These are phyloP conservation scores for Hepsetus odoe DNA, from an alignment of 2,113 vertebrate species.

Conservation along the genomic window DNA sequence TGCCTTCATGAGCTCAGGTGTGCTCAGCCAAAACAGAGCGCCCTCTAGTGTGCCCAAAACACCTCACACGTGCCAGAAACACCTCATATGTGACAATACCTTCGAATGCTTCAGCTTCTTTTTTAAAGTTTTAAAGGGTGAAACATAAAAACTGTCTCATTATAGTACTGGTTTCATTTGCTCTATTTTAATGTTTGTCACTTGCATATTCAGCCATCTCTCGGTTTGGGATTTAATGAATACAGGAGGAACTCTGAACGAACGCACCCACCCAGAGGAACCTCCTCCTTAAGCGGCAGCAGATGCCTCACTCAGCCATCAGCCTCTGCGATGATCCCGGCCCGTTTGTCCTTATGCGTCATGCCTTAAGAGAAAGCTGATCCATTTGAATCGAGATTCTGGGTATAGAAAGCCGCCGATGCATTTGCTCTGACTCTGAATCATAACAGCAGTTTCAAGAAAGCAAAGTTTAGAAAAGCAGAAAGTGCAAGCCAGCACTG, in stretches of 20 bases:
- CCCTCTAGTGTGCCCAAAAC: too few species aligned
- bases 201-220: not conserved
- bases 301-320: slow-evolving; percentile 1
- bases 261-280: not conserved
- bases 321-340: not conserved
- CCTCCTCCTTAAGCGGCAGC: not conserved
- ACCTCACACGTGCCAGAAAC: too few species aligned
- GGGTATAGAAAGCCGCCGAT: not conserved
- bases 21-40: too few species aligned
- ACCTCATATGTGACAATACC: too few species aligned
- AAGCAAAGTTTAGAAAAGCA: not conserved
- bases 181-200: not conserved
- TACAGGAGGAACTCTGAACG: not conserved
- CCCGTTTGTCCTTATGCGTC: not conserved
- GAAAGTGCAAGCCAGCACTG: not conserved
- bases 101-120: too few species aligned
- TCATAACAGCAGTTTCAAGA: not conserved
- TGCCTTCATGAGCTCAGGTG: too few species aligned
- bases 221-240: not conserved
- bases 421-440: not conserved
- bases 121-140: too few species aligned
- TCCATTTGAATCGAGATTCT: not conserved
- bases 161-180: too few species aligned
- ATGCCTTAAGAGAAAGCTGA: not conserved
- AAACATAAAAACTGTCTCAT: too few species aligned